Evolutionary conservation across 2,888 invertebrate species (phyloP).

Genomic region (Cryptus viduatorius): DNA sequence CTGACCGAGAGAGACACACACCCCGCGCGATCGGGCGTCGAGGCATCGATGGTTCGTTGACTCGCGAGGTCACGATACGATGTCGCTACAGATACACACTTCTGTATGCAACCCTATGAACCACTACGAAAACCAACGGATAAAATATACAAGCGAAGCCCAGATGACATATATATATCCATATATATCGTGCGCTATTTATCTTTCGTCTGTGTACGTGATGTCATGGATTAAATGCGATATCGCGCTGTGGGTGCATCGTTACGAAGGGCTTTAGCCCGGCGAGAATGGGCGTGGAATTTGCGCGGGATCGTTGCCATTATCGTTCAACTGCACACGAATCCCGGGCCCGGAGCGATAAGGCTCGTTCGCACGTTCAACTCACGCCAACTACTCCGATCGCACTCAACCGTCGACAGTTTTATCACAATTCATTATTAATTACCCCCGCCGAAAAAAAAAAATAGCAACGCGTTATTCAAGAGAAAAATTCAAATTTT

Average conservation of each 20-base stretch:
- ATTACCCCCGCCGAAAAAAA: background rate
- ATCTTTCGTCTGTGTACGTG: constrained; percentile 11
- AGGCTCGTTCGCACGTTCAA: constrained; percentile 58
- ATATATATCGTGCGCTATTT: background rate
- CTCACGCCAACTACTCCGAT: constrained; percentile 22
- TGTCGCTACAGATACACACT: constrained; percentile 42
- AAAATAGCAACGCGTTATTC: background rate
- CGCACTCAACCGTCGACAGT: background rate
- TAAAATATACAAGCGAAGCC: constrained; percentile 31
- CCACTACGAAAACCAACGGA: background rate
- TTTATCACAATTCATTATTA: constrained; percentile 11
- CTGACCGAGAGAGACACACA: constrained; percentile 66
- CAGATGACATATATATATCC: background rate
- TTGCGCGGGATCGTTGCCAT: constrained; percentile 69
- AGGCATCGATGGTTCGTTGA: constrained; percentile 69
- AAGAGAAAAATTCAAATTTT: no score
- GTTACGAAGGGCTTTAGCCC: constrained; percentile 64
- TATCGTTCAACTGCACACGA: constrained; percentile 69
- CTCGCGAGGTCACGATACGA: constrained; percentile 66
- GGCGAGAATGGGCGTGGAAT: constrained; percentile 69
- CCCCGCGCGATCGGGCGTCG: constrained; percentile 64
- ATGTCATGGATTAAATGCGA: constrained; percentile 31
- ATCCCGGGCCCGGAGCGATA: constrained; percentile 63
- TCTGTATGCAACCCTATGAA: background rate
- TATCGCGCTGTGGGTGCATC: constrained; percentile 53